These are phyloP conservation scores for Luperina testacea DNA, from an alignment of 2,888 invertebrate genomes.

Conservation along the genomic window DNA sequence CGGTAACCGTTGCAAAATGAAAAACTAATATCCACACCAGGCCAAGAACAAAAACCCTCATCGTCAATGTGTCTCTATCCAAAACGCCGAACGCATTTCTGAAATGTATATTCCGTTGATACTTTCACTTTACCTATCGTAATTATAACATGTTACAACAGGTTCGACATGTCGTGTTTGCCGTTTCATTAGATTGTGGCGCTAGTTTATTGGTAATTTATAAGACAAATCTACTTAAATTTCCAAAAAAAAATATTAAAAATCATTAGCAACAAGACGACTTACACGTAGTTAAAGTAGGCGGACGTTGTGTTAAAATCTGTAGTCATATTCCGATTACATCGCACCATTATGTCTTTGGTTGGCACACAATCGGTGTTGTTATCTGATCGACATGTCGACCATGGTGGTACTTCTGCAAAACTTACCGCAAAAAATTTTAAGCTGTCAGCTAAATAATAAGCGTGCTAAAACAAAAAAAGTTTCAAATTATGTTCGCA, in stretches of 20 bases:
- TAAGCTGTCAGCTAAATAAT: constrained; percentile 75
- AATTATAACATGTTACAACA: neutral
- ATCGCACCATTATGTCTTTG: constrained; percentile 70
- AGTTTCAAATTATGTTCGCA: neutral
- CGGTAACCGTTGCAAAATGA: constrained; percentile 76
- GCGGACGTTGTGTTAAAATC: constrained; percentile 73
- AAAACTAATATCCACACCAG: constrained; percentile 82
- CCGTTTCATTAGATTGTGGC: neutral
- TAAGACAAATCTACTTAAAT: neutral
- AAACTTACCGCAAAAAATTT: constrained; percentile 72
- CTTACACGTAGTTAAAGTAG: constrained; percentile 78
- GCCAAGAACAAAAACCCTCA: constrained; percentile 75
- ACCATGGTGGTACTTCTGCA: constrained; percentile 71
- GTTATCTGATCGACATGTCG: constrained; percentile 65
- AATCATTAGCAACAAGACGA: constrained; percentile 20
- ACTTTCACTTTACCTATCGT: neutral
- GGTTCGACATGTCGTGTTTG: neutral
- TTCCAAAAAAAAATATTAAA: neutral
- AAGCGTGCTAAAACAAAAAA: constrained; percentile 73
- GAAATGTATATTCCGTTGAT: constrained; percentile 53
- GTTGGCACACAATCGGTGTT: constrained; percentile 69
- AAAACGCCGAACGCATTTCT: constrained; percentile 71
- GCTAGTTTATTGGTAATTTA: neutral
- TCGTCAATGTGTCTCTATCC: constrained; percentile 73
- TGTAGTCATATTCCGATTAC: constrained; percentile 62